phyloP scores from a whole-genome alignment of 2,797 vertebrate species.

The Platalea minor region DNA sequence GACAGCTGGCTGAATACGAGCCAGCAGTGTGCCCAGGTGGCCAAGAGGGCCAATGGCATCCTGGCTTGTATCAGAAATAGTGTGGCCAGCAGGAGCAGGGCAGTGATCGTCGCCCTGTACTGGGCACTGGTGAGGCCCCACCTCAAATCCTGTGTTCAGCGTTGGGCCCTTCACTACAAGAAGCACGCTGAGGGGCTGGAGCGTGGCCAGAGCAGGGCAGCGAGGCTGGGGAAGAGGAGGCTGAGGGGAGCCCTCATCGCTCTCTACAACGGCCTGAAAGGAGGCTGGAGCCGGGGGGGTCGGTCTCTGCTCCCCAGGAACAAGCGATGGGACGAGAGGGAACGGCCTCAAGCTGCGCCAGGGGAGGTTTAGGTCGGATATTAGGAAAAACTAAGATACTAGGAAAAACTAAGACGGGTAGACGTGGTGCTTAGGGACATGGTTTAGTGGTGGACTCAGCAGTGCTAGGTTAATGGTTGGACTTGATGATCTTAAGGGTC shows the following conservation, averaged over 20 bases:
- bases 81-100: neutral
- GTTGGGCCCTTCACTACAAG: neutral
- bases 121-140: neutral
- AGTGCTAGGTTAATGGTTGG: neutral
- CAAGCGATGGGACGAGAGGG: neutral
- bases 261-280: too few relatives aligned
- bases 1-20: neutral
- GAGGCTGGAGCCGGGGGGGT: too few relatives aligned
- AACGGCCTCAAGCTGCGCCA: neutral
- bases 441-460: neutral
- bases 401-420: rapidly evolving
- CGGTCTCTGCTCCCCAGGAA: neutral
- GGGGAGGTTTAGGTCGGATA: neutral
- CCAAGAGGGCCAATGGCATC: neutral
- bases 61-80: neutral
- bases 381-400: neutral
- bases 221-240: neutral
- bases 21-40: too few relatives aligned
- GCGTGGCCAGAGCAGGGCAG: neutral
- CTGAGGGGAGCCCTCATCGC: too few relatives aligned
- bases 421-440: neutral
- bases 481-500: neutral
- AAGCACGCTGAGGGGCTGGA: neutral
- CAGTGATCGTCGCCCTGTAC: too few relatives aligned
- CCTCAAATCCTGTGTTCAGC: too few relatives aligned